Conservation (phyloP, 2,888 invertebrate genomes). For the Trissoscelio sp. region DNA sequence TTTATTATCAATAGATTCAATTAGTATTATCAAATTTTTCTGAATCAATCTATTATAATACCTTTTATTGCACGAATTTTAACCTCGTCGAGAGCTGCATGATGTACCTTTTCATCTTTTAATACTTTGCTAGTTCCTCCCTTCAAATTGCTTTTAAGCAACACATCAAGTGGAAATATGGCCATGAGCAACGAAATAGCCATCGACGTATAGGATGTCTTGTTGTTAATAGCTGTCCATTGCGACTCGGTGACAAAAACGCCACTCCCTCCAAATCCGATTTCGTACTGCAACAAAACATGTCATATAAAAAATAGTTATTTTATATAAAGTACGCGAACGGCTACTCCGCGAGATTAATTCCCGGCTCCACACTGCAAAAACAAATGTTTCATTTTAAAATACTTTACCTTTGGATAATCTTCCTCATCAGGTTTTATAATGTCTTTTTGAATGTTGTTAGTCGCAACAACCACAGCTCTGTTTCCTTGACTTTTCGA, state of each 20-base stretch:
- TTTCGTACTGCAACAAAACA: constrained; percentile 5
- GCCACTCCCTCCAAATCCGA: constrained; percentile 12
- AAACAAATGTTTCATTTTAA: too few species aligned
- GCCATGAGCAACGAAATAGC: constrained; percentile 20
- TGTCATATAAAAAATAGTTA: neutral
- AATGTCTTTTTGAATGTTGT: neutral
- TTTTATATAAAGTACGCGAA: too few species aligned
- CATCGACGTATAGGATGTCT: constrained; percentile 23
- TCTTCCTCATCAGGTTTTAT: neutral
- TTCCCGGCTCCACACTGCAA: too few species aligned
- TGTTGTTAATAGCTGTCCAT: constrained; percentile 9
- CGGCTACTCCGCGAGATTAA: too few species aligned
- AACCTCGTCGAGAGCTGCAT: neutral
- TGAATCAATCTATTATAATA: neutral
- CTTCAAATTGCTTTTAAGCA: constrained; percentile 27
- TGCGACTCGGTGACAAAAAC: constrained; percentile 5
- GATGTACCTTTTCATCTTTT: neutral
- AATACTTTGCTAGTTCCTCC: constrained; percentile 13
- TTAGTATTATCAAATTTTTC: neutral
- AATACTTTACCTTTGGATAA: neutral
- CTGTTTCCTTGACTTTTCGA: neutral
- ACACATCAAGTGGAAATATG: constrained; percentile 18
- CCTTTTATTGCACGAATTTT: constrained; percentile 17
- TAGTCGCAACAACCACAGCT: neutral
- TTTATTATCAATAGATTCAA: neutral